Evolutionary conservation across 2,113 vertebrate species (phyloP).

Genomic region (Numenius arquata): DNA sequence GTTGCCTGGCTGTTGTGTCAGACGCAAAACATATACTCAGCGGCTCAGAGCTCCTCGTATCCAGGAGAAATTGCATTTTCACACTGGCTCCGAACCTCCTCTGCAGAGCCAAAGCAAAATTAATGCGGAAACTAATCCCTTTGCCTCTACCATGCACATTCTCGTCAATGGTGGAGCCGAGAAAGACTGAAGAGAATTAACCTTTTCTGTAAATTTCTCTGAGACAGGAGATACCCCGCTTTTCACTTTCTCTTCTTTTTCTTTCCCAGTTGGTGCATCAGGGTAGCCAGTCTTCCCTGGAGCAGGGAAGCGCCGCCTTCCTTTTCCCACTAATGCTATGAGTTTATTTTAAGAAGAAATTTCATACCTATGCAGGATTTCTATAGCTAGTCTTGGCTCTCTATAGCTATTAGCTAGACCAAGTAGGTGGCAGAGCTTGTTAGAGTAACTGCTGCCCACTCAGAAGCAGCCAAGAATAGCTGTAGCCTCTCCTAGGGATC

Average conservation of each 20-base stretch:
- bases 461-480: constrained; percentile 28
- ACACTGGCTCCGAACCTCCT: constrained; percentile 33
- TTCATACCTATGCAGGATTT: not conserved
- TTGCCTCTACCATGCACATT: constrained; percentile 28
- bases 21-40: constrained; percentile 39
- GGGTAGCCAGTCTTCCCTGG: not conserved
- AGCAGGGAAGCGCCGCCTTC: not conserved
- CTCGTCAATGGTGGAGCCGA: not conserved
- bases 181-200: constrained; percentile 16
- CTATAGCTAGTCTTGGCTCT: not conserved
- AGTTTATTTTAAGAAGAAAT: constrained; percentile 42
- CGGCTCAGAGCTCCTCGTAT: constrained; percentile 15
- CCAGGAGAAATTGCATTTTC: constrained; percentile 48
- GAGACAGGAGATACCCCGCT: not conserved
- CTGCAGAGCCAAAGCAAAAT: constrained; percentile 49
- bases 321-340: not conserved
- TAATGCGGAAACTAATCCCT: constrained; percentile 51
- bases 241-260: not conserved
- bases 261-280: not conserved
- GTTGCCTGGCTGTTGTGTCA: constrained; percentile 31
- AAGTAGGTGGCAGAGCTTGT: constrained; percentile 19
- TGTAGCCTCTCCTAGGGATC: not conserved
- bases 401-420: not conserved
- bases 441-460: constrained; percentile 39
- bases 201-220: constrained; percentile 1